Evolutionary conservation across 2,888 invertebrate genomes (phyloP).

Genomic region (Caenorhabditis doughertyi): DNA sequence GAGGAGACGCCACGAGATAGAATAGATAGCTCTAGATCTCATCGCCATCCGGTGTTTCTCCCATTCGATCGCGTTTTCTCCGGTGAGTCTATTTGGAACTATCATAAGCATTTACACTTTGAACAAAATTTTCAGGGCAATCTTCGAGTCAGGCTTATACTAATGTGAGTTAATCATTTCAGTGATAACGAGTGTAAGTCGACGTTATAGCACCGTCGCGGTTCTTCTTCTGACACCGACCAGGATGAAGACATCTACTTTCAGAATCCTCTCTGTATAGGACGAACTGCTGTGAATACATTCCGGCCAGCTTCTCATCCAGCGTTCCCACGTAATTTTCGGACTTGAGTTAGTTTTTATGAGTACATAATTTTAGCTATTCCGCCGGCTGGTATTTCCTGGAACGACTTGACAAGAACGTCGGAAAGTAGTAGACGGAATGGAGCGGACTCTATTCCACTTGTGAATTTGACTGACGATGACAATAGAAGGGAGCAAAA

Average conservation of each 20-base stretch:
- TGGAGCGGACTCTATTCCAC: no score
- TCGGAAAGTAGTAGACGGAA: neutral
- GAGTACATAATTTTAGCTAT: constrained; percentile 10
- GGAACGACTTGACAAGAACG: neutral
- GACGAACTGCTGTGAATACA: neutral
- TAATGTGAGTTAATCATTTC: constrained; percentile 32
- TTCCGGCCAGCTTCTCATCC: constrained; percentile 11
- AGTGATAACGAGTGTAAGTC: constrained; percentile 6
- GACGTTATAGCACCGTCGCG: constrained; percentile 30
- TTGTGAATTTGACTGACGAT: constrained; percentile 6
- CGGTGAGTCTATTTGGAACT: neutral
- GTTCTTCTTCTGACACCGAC: constrained; percentile 51
- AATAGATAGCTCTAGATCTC: neutral
- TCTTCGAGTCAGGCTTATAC: neutral
- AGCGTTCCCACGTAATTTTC: neutral
- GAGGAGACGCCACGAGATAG: neutral
- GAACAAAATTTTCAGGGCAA: neutral
- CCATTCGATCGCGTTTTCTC: constrained; percentile 12
- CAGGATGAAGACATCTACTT: constrained; percentile 58
- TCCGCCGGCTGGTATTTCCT: constrained; percentile 7
- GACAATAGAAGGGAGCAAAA: neutral
- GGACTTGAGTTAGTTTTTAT: neutral
- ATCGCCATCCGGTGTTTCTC: neutral
- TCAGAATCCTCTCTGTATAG: constrained; percentile 43
- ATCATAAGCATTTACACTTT: neutral